These are phyloP conservation scores for Habropoda laboriosa DNA, from an alignment of 1,140 invertebrate genomes.

Conservation along the genomic window DNA sequence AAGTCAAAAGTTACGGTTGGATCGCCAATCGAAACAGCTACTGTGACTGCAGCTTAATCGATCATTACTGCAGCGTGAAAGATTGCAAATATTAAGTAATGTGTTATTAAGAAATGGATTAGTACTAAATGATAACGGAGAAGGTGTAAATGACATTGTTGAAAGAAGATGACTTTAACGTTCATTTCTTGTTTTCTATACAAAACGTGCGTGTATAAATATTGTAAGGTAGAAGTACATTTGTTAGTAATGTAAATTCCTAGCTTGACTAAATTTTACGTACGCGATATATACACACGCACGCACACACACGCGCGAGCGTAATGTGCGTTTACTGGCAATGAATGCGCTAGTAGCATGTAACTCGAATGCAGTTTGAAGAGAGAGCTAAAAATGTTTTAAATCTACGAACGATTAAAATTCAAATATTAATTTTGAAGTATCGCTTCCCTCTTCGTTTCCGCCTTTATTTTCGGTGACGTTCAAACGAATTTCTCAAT, in stretches of 20 bases:
- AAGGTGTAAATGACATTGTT: conserved; percentile 28
- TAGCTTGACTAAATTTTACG: conserved; percentile 11
- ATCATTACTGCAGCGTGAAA: neutral
- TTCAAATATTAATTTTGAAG: neutral
- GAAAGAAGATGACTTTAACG: neutral
- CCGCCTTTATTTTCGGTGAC: neutral
- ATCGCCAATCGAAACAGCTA: neutral
- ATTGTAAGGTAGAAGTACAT: conserved; percentile 27
- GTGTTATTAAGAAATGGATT: conserved; percentile 16
- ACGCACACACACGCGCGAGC: too few species aligned
- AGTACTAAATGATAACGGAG: conserved; percentile 1
- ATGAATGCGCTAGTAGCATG: neutral
- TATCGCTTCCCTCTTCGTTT: neutral
- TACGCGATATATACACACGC: neutral
- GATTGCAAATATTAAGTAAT: neutral
- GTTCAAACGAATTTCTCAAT: neutral
- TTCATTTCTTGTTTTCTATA: neutral
- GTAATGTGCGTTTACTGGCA: too few species aligned
- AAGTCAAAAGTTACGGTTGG: conserved; percentile 21
- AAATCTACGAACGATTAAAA: neutral
- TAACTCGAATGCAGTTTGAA: neutral
- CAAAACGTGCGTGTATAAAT: conserved; percentile 28
- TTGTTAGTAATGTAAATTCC: conserved; percentile 24
- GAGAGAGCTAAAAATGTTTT: neutral
- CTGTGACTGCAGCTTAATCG: conserved; percentile 22